phyloP scores from a whole-genome alignment of 2,888 invertebrate species.

The Heteropelma amictum region DNA sequence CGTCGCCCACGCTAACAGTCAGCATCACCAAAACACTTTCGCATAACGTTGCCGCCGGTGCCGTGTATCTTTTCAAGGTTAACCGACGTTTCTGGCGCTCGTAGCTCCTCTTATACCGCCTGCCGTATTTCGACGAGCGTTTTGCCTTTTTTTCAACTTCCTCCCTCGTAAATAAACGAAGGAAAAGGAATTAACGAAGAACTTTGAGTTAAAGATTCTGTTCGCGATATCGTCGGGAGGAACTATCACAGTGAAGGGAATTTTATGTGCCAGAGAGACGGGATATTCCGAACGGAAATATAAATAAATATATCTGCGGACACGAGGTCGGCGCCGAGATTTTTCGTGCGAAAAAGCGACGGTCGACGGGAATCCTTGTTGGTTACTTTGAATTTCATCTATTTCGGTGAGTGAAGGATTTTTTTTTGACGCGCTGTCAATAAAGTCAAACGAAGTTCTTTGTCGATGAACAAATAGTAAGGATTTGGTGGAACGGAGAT shows the following conservation, averaged over 20 bases:
- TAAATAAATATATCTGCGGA: background rate
- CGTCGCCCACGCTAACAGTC: conserved; percentile 18
- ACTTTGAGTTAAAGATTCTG: no score
- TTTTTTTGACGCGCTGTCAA: background rate
- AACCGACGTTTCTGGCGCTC: conserved; percentile 69
- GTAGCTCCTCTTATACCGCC: conserved; percentile 33
- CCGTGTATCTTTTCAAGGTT: conserved; percentile 72
- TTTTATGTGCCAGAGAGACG: background rate
- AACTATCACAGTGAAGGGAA: conserved; percentile 1
- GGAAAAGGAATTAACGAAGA: no score
- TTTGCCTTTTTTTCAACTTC: background rate
- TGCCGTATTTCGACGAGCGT: background rate
- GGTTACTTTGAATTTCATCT: background rate
- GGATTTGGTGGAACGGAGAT: no score
- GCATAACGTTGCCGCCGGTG: conserved; percentile 73
- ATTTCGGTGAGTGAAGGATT: conserved; percentile 37
- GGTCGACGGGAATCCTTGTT: background rate
- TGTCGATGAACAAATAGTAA: no score
- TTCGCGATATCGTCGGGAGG: background rate
- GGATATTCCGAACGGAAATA: background rate
- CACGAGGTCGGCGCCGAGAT: conserved; percentile 15
- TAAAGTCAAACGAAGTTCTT: background rate
- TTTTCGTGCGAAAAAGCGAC: background rate
- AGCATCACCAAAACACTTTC: conserved; percentile 74
- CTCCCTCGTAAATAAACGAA: no score